phyloP scores from a whole-genome alignment of 2,113 vertebrate species.

The Mungos mungo region DNA sequence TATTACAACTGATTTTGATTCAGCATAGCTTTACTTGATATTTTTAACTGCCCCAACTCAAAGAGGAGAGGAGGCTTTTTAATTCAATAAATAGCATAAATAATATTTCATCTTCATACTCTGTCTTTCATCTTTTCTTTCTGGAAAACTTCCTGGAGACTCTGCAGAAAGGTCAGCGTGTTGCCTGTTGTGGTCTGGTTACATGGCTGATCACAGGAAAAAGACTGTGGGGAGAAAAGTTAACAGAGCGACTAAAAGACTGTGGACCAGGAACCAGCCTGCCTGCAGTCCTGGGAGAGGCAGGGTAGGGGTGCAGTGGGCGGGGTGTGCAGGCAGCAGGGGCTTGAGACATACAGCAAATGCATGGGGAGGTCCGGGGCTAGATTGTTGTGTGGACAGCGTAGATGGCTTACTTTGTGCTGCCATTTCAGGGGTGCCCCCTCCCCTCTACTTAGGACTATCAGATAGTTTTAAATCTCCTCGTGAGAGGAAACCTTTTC shows the following conservation, averaged over 20 bases:
- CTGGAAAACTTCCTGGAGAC: constrained; percentile 63
- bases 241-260: neutral
- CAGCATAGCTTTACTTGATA: neutral
- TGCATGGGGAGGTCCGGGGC: too few relatives aligned
- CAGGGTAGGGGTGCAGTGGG: neutral
- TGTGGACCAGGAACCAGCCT: too few relatives aligned
- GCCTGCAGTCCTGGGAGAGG: too few relatives aligned
- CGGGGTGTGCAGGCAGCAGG: too few relatives aligned
- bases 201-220: constrained; percentile 72
- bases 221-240: constrained; percentile 49
- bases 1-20: neutral
- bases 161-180: constrained; percentile 46
- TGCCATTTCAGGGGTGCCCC: neutral
- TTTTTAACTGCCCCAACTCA: constrained; percentile 8
- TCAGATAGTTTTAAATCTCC: neutral
- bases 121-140: neutral
- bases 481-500: neutral
- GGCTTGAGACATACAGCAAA: neutral
- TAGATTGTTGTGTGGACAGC: neutral
- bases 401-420: neutral
- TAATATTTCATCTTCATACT: constrained; percentile 51
- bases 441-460: too few relatives aligned
- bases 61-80: constrained; percentile 26
- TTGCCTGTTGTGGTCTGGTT: constrained; percentile 56
- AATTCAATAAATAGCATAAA: constrained; percentile 81